phyloP scores from a whole-genome alignment of 2,888 invertebrate genomes.

The Sminthurides aquaticus region DNA sequence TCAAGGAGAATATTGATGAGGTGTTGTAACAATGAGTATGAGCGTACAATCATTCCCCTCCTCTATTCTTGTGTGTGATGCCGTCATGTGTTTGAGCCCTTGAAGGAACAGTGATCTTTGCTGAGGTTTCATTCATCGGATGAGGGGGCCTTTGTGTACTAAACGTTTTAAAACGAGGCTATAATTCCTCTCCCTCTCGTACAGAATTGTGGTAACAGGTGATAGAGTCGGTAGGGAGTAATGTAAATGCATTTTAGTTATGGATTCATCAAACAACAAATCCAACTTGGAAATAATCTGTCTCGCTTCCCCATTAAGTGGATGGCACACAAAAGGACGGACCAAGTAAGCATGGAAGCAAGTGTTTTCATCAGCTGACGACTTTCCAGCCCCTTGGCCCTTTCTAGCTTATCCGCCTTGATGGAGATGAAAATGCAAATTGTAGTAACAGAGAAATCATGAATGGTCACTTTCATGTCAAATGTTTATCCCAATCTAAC shows the following conservation, averaged over 20 bases:
- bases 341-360: slow-evolving; percentile 29
- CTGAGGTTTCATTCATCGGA: background rate
- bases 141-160: background rate
- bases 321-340: slow-evolving; percentile 1
- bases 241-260: background rate
- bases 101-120: background rate
- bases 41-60: no score
- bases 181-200: no score
- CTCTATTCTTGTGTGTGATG: background rate
- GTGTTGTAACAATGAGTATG: no score
- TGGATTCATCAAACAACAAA: background rate
- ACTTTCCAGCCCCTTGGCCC: slow-evolving; percentile 4
- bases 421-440: slow-evolving; percentile 1
- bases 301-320: slow-evolving; percentile 12
- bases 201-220: slow-evolving; percentile 4
- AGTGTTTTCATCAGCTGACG: slow-evolving; percentile 40
- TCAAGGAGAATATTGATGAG: no score
- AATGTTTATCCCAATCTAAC: background rate
- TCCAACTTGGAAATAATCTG: background rate
- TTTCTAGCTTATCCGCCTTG: background rate
- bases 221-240: background rate
- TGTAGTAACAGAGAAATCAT: background rate
- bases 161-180: slow-evolving; percentile 1
- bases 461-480: background rate
- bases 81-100: slow-evolving; percentile 2